phyloP scores from a whole-genome alignment of 2,888 invertebrate species.

The Chrysodeixis includens region DNA sequence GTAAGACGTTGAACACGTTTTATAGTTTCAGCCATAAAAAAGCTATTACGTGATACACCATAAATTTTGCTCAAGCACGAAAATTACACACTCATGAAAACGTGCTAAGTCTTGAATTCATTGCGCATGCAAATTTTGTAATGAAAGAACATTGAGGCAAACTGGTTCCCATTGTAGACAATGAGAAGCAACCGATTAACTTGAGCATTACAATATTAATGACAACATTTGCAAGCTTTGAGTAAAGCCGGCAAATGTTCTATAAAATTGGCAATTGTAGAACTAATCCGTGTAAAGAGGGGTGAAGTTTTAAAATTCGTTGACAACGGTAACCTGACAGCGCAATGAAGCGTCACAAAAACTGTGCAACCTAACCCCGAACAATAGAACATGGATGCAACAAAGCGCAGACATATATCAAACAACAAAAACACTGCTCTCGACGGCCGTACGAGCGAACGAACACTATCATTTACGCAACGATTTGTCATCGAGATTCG shows the following conservation, averaged over 20 bases:
- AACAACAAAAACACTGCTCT: slow-evolving; percentile 85
- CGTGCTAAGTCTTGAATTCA: slow-evolving; percentile 13
- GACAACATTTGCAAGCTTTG: slow-evolving; percentile 16
- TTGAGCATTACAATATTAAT: slow-evolving; percentile 25
- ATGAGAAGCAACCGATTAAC: slow-evolving; percentile 12
- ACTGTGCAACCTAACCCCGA: slow-evolving; percentile 68
- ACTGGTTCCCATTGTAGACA: slow-evolving; percentile 23
- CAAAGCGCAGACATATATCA: slow-evolving; percentile 84
- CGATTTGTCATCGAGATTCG: slow-evolving; percentile 88
- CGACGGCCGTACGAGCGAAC: slow-evolving; percentile 67
- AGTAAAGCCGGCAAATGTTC: slow-evolving; percentile 10
- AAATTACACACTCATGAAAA: slow-evolving; percentile 10
- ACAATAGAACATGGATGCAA: slow-evolving; percentile 73
- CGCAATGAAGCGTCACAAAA: slow-evolving; percentile 71
- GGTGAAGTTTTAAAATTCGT: slow-evolving; percentile 37
- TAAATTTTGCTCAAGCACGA: background rate
- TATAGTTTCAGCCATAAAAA: background rate
- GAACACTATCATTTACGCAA: slow-evolving; percentile 88
- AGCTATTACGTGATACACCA: background rate
- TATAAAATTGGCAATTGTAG: slow-evolving; percentile 28
- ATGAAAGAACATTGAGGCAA: slow-evolving; percentile 15
- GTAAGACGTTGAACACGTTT: background rate
- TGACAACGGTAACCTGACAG: slow-evolving; percentile 50
- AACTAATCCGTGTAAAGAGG: slow-evolving; percentile 17
- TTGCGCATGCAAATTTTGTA: slow-evolving; percentile 12